phyloP scores from a whole-genome alignment of 92 coral and sea anemone species.

The Metridium senile region DNA sequence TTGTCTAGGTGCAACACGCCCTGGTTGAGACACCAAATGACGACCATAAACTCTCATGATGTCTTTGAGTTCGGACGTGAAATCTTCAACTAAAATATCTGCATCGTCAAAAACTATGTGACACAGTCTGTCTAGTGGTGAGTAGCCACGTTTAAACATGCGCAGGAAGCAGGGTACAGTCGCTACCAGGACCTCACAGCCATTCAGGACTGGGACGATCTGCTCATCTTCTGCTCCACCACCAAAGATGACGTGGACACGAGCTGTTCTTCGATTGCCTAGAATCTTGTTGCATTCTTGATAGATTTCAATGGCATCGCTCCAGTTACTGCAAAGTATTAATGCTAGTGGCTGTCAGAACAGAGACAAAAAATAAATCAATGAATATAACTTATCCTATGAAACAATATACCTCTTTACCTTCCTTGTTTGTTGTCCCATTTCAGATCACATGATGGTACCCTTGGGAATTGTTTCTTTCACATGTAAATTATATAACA shows the following conservation, averaged over 20 bases:
- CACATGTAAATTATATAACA: too few relatives aligned
- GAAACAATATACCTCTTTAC: too few relatives aligned
- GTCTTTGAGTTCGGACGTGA: slow-evolving; percentile 78
- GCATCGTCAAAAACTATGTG: slow-evolving; percentile 89
- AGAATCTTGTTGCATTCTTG: slow-evolving; percentile 53
- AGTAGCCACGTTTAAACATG: slow-evolving; percentile 69
- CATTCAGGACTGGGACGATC: slow-evolving; percentile 72
- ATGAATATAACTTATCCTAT: neutral
- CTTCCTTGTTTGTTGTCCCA: too few relatives aligned
- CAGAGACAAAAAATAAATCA: slow-evolving; percentile 10
- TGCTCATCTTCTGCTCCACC: slow-evolving; percentile 90
- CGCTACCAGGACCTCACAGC: slow-evolving; percentile 90
- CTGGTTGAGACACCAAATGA: slow-evolving; percentile 65
- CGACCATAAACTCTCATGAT: slow-evolving; percentile 87
- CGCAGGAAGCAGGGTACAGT: slow-evolving; percentile 90
- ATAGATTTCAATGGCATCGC: slow-evolving; percentile 58
- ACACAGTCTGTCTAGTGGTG: slow-evolving; percentile 76
- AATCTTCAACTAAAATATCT: slow-evolving; percentile 79
- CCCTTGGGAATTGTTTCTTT: too few relatives aligned
- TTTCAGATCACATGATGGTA: too few relatives aligned
- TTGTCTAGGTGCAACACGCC: slow-evolving; percentile 84
- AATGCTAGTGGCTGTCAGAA: slow-evolving; percentile 72
- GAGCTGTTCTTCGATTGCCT: slow-evolving; percentile 47
- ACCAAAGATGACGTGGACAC: slow-evolving; percentile 71
- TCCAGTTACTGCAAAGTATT: slow-evolving; percentile 72